Percentiles rank a stretch among this genome's conserved stretches.
Evolutionary conservation across 2,888 invertebrate species (phyloP).

Genomic region (Tineola bisselliella): DNA sequence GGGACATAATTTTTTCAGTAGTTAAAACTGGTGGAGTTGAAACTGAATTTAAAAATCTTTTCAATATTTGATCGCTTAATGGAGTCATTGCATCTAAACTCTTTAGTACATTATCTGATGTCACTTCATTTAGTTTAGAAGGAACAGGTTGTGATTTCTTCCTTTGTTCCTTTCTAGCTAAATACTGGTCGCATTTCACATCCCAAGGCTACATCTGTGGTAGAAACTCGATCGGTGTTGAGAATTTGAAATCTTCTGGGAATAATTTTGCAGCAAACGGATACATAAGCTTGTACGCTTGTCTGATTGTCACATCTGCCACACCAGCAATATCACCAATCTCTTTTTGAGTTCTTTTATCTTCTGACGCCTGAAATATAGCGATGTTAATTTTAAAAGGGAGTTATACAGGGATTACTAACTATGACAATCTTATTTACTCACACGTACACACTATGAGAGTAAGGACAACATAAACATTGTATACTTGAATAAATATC

Average conservation of each 20-base stretch:
- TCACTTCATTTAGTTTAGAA: too few relatives aligned
- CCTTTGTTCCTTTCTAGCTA: neutral
- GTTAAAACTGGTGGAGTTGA: neutral
- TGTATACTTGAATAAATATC: too few relatives aligned
- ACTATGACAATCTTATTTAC: too few relatives aligned
- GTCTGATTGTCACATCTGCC: constrained; percentile 97
- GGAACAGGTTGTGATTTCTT: constrained; percentile 1
- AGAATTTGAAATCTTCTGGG: constrained; percentile 96
- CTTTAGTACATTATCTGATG: too few relatives aligned
- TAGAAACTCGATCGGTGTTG: constrained; percentile 92
- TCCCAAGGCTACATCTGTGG: constrained; percentile 77
- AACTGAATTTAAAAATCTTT: neutral
- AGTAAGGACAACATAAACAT: too few relatives aligned
- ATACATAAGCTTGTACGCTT: constrained; percentile 97
- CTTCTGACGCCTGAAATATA: constrained; percentile 81
- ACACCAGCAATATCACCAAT: constrained; percentile 99
- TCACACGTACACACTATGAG: too few relatives aligned
- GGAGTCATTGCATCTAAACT: neutral
- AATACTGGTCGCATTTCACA: neutral
- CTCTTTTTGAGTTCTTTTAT: constrained; percentile 95
- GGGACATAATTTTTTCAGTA: neutral
- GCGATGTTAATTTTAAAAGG: neutral
- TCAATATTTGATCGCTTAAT: neutral
- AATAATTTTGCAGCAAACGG: constrained; percentile 92
- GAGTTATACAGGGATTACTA: too few relatives aligned